A percentile compares a stretch with the other conserved stretches of the same genome.
Conservation (phyloP, 2,797 vertebrate genomes). For the Hippoglossus hippoglossus region DNA sequence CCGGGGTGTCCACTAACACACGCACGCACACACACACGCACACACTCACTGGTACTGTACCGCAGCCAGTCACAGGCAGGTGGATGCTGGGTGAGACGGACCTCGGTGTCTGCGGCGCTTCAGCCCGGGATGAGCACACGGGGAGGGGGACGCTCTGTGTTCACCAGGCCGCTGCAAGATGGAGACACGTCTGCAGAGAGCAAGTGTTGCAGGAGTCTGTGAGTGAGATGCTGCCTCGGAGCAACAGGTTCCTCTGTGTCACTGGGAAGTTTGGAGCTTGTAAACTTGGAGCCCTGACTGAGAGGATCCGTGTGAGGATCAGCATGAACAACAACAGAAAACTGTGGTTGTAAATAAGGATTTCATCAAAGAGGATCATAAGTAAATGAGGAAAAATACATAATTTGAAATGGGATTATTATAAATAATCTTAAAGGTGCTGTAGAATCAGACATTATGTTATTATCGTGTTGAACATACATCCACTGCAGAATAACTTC, state of each 20-base stretch:
- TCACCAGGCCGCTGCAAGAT: background rate
- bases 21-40: conserved; percentile 2
- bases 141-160: background rate
- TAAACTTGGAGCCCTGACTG: background rate
- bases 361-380: too few species aligned
- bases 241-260: conserved; percentile 54
- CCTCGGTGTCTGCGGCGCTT: conserved; percentile 34
- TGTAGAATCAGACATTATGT: too few species aligned
- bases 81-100: conserved; percentile 62
- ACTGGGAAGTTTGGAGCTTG: conserved; percentile 13
- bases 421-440: too few species aligned
- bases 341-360: too few species aligned
- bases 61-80: conserved; percentile 57
- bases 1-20: conserved; percentile 50
- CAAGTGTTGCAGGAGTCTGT: background rate
- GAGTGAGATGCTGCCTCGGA: background rate
- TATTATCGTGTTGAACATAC: too few species aligned
- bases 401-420: too few species aligned
- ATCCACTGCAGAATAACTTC: too few species aligned
- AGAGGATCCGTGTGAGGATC: too few species aligned
- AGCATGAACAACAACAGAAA: too few species aligned
- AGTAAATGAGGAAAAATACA: too few species aligned
- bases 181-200: background rate
- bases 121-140: background rate
- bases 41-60: too few species aligned